Conservation (phyloP, 2,113 vertebrate species). For the Xiphophorus hellerii region DNA sequence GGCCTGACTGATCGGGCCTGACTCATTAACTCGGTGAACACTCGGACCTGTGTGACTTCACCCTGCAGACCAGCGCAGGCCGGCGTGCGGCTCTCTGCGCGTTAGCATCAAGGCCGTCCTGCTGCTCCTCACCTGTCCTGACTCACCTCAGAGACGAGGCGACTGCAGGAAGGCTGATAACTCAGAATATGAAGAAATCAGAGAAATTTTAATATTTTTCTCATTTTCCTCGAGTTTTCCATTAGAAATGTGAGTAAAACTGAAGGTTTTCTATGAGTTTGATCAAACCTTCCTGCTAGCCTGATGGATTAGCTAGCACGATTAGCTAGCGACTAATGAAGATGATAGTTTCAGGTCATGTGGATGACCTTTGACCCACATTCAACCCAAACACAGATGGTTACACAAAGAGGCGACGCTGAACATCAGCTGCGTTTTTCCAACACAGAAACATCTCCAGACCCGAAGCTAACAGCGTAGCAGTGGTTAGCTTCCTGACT, state of each 20-base stretch:
- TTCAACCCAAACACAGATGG: too few relatives aligned
- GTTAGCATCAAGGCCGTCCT: conserved; percentile 31
- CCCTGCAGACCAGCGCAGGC: conserved; percentile 17
- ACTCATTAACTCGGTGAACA: conserved; percentile 47
- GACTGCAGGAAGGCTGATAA: not conserved
- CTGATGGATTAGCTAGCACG: too few relatives aligned
- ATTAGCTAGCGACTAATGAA: too few relatives aligned
- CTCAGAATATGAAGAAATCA: too few relatives aligned
- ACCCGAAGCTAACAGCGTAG: too few relatives aligned
- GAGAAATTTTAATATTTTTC: not conserved
- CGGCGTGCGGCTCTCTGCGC: conserved; percentile 7
- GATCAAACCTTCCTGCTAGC: too few relatives aligned
- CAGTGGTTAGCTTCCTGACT: too few relatives aligned
- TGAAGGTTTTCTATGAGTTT: not conserved
- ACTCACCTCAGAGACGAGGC: not conserved
- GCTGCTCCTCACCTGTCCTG: conserved; percentile 7
- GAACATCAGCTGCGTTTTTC: too few relatives aligned
- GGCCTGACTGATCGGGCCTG: conserved; percentile 26
- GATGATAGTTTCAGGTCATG: too few relatives aligned
- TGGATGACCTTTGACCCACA: too few relatives aligned
- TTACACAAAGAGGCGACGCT: too few relatives aligned
- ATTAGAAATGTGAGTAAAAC: not conserved
- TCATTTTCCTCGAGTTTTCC: not conserved
- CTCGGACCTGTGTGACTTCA: conserved; percentile 26
- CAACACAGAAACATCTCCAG: too few relatives aligned